Evolutionary conservation across 2,888 invertebrate genomes (phyloP).

Genomic region (Luperina nickerlii): DNA sequence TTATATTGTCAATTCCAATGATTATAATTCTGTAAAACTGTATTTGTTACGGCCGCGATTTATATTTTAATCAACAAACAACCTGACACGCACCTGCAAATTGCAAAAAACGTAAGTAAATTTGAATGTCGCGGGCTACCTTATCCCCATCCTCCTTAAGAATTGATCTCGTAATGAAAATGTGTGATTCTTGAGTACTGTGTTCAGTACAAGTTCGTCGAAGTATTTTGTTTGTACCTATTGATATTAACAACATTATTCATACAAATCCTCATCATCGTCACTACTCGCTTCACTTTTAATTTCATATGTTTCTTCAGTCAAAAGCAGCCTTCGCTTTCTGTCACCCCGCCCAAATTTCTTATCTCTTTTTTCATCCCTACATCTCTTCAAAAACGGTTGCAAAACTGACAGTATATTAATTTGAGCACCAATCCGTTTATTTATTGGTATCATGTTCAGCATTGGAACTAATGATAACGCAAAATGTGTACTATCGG

Average conservation of each 20-base stretch:
- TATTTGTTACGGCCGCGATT: too few species aligned
- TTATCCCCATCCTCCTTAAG: too few species aligned
- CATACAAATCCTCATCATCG: not conserved
- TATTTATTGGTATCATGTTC: slow-evolving; percentile 33
- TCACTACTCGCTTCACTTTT: slow-evolving; percentile 22
- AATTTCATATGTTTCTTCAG: not conserved
- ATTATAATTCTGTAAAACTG: too few species aligned
- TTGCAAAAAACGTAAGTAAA: too few species aligned
- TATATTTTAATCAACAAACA: too few species aligned
- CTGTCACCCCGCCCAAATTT: too few species aligned
- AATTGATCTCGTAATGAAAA: too few species aligned
- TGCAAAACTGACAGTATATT: slow-evolving; percentile 33
- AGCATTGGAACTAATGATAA: slow-evolving; percentile 47
- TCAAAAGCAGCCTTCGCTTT: not conserved
- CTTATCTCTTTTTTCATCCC: not conserved
- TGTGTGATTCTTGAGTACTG: not conserved
- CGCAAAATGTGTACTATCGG: slow-evolving; percentile 46
- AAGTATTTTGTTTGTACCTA: not conserved
- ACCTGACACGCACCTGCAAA: too few species aligned
- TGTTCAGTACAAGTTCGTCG: not conserved
- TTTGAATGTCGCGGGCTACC: too few species aligned
- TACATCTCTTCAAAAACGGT: slow-evolving; percentile 8
- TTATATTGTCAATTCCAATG: too few species aligned
- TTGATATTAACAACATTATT: not conserved
- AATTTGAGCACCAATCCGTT: slow-evolving; percentile 42